Evolutionary conservation across 2,797 vertebrate genomes (phyloP).

Genomic region (Enteromius viviparus): DNA sequence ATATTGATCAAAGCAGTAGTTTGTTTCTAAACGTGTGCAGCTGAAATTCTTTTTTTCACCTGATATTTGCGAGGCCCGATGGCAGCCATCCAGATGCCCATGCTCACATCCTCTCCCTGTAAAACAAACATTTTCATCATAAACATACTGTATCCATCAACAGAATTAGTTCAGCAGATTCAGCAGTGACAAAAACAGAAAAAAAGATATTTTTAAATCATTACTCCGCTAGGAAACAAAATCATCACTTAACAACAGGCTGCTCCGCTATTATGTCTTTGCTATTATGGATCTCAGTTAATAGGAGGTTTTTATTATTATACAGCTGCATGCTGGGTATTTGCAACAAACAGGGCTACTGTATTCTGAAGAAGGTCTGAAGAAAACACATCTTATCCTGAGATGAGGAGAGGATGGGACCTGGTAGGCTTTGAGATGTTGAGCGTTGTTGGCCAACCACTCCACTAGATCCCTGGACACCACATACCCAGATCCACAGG

Average conservation of each 20-base stretch:
- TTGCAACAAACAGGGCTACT: not conserved
- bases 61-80: conserved; percentile 92
- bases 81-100: conserved; percentile 99
- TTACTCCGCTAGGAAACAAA: not conserved
- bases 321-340: not conserved
- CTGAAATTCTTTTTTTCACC: conserved; percentile 68
- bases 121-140: conserved; percentile 25
- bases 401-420: conserved; percentile 66
- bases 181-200: not conserved
- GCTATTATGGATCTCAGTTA: not conserved
- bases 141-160: not conserved
- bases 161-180: not conserved
- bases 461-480: conserved; percentile 90
- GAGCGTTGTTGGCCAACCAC: conserved; percentile 91
- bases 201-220: not conserved
- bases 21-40: not conserved
- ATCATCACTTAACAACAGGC: not conserved
- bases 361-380: not conserved
- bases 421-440: conserved; percentile 93
- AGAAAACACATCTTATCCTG: not conserved
- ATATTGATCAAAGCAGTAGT: not conserved
- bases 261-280: not conserved
- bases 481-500: conserved; percentile 94
- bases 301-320: not conserved
- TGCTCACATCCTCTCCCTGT: conserved; percentile 98